These are phyloP conservation scores for Myrmecobius fasciatus DNA, from an alignment of 2,113 vertebrate genomes.

Conservation along the genomic window DNA sequence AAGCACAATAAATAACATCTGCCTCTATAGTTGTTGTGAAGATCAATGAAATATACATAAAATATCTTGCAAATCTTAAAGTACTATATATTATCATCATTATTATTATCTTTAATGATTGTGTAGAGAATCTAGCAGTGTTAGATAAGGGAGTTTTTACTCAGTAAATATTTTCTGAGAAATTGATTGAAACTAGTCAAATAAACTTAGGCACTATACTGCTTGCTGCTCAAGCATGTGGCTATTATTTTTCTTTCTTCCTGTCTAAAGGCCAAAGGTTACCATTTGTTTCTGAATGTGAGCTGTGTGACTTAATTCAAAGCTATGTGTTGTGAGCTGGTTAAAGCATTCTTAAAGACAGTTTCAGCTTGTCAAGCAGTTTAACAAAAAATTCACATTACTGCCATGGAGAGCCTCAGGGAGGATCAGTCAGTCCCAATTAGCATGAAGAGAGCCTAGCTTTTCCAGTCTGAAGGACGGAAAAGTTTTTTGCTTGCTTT, in stretches of 20 bases:
- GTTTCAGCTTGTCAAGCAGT: constrained; percentile 10
- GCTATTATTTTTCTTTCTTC: neutral
- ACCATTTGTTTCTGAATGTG: neutral
- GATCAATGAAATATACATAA: neutral
- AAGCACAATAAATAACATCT: neutral
- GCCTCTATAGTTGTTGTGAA: neutral
- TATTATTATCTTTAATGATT: neutral
- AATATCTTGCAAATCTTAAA: neutral
- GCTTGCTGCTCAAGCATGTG: neutral
- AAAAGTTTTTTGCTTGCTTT: constrained; percentile 65
- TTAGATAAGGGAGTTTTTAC: neutral
- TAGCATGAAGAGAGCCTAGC: constrained; percentile 65
- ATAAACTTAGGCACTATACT: neutral
- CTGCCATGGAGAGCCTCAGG: constrained; percentile 26
- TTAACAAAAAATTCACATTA: constrained; percentile 72
- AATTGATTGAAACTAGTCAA: neutral
- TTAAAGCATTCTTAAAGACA: constrained; percentile 40
- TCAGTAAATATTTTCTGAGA: constrained; percentile 17
- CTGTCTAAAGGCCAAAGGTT: neutral
- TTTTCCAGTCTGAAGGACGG: neutral
- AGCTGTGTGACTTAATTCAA: constrained; percentile 50
- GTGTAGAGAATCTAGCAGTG: neutral
- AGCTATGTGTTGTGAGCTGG: constrained; percentile 56
- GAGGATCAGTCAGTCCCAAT: constrained; percentile 71
- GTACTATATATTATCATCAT: neutral